A percentile compares a stretch with the other conserved stretches of the same genome.
These are phyloP conservation scores for Scaptomyza reducta DNA, from an alignment of 2,888 invertebrate genomes.

Conservation along the genomic window DNA sequence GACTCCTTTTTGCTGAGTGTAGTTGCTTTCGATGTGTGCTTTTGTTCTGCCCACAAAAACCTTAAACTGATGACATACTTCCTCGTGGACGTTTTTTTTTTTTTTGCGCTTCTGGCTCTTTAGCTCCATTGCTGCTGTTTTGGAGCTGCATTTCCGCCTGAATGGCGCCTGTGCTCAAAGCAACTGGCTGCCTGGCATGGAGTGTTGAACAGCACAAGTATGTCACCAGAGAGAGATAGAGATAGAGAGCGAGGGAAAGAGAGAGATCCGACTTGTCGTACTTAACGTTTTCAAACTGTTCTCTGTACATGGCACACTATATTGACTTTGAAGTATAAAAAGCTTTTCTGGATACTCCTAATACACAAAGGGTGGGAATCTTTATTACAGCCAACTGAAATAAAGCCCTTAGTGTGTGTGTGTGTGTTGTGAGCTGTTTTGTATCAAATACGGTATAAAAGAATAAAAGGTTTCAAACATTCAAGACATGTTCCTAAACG, in stretches of 20 bases:
- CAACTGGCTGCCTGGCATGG: conserved; percentile 48
- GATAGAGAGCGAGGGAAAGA: conserved; percentile 20
- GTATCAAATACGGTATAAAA: conserved; percentile 17
- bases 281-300: conserved; percentile 75
- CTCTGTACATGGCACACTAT: conserved; percentile 71
- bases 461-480: conserved; percentile 19
- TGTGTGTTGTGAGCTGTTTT: conserved; percentile 2
- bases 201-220: conserved; percentile 32
- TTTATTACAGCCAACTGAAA: conserved; percentile 61
- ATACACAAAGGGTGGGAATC: conserved; percentile 59
- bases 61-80: conserved; percentile 81
- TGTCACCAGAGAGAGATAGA: too few species aligned
- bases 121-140: conserved; percentile 38
- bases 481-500: conserved; percentile 7
- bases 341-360: conserved; percentile 73
- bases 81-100: conserved; percentile 64
- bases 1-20: background rate
- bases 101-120: conserved; percentile 59
- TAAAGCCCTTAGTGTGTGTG: conserved; percentile 29
- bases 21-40: conserved; percentile 17
- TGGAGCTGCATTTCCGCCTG: conserved; percentile 79
- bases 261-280: conserved; percentile 37
- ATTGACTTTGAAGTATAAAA: conserved; percentile 80
- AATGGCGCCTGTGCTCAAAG: conserved; percentile 71
- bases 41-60: conserved; percentile 69